Evolutionary conservation across 2,888 invertebrate species (phyloP), one percentile per base, ranked within the genome.

Genomic region (Metallyticus violacea): DNA sequence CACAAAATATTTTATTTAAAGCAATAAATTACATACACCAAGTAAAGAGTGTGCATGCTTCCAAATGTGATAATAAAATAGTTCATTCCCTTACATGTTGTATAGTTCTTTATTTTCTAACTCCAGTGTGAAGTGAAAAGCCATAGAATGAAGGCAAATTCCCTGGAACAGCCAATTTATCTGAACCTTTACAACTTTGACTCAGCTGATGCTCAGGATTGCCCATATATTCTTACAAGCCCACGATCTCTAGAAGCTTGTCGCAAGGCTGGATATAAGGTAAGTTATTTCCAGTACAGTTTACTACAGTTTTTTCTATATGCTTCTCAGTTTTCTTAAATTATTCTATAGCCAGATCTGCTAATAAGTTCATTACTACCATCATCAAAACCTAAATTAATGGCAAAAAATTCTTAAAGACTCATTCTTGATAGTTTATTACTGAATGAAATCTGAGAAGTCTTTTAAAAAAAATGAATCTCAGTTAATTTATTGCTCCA

Each of bases 191-290:
- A 92, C 89, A 93, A 93, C 90, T 93, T 93, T 90, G 93, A 93
- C 88, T 91, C 91, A 88, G 91, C 91, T 22, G 90, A 90, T 83
- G 92, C 91, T 89, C 91, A 91, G 88, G 91, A 91, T 86, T 92
- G 92, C 88, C 92, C 92, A 88, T 93, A 93, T 90, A 92, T 93
- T 27, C 90, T 93, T 86, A 93, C 93, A 28, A 93, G 93, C 90
- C 93, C 93, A 22, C 90, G 93, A 82, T 93, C 93, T 6, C 90
- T 93, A 26, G 92, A 93, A 89, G 93, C 93, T 40, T 93, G 93
- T 89, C 91, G 92, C 26, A 91, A 91, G 88, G 91, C 93, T 9
- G 91, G 91, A 82, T 91, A 93, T 7, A 92, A 93, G 92, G 93
- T 93, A 89, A 88, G 89, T 62, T 62, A 15, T 15, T 4, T 15